Evolutionary conservation across 2,113 vertebrate genomes (phyloP), one percentile per base, ranked within the genome.

Genomic region (Ageneiosus marmoratus): DNA sequence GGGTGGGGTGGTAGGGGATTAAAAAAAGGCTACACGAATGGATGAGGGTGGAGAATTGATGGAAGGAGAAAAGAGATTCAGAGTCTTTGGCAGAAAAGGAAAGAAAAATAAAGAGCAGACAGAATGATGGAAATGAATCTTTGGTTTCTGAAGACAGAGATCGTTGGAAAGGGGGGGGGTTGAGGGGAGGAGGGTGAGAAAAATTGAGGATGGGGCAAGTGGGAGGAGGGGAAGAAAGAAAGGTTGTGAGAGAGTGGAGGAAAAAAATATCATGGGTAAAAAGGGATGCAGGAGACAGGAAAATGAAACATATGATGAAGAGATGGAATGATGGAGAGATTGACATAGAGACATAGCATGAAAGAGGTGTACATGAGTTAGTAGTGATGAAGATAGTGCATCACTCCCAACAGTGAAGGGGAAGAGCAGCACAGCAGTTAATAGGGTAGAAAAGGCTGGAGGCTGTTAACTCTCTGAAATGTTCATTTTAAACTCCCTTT

Each of bases 391-490:
- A 77, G 63, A 67, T 83, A 62, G 72, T 75, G 79, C 50, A 55
- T 81, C 81, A 90, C 90, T 89, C 91, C 92, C 93, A 80, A 90
- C 91, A 88, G 93, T 90, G 91, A 89, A 89, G 83, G 89, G 93
- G 91, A 94, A 94, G 94, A 92, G 91, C 91, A 93, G 92, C 92
- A 93, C 91, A 92, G 92, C 91, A 91, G 91, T 94, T 95, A 94
- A 95, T 95, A 94, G 94, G 92, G 93, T 92, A 93, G 93, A 93
- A 94, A 95, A 91, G 86, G 91, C 93, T 92, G 90, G 91, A 91
- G 93, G 93, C 94, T 91, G 94, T 95, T 94, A 94, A 94, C 91
- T 92, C 92, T 90, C 92, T 90, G 87, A 94, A 93, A 93, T 91
- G 92, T 92, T 94, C 93, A 94, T 94, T 94, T 90, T 90, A 94